Evolutionary conservation across 1,140 invertebrate genomes (phyloP), one percentile per base, ranked within the genome.

Genomic region (Homarus americanus): DNA sequence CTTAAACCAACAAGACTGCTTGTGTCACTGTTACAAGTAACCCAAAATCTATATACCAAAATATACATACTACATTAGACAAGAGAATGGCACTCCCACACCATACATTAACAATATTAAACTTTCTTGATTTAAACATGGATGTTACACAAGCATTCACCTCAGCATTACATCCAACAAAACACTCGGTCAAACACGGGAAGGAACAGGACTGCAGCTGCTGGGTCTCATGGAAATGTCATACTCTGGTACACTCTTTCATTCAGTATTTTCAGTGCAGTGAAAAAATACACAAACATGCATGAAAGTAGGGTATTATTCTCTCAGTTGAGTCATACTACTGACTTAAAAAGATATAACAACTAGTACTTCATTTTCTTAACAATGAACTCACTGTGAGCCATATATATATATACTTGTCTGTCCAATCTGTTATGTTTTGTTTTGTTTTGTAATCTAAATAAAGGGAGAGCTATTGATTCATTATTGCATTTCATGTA

Each of bases 21-120:
- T 82, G 36, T 66, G 58, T 63, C 10, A 82, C 80, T 66, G 20
- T 20, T 66, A 36, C 36, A 63, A 63, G 32, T 66, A 58, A 58
- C 80, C 80, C 28, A 66, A 49, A 85, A 85, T 44, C 38, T 40
- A 69, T 73, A 49, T 85, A 69, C 40, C 83, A 85, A 85, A 85
- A 85, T 85, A 85, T 85, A 85, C 83, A 85, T 73, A 84, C 82
- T 83, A 84, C 63, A 72, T 72, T 72, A 72, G n/a, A 72, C n/a
- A 40, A n/a, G 69, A 41, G 40, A 28, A 34, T 73, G 36, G 28
- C 20, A 53, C 69, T 73, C 72, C 41, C 40, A 32, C 24, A 69
- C 36, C 34, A 32, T 69, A 28, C 24, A 49, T 73, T 34, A 85
- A 85, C 66, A 41, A 49, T 85, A 40, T 44, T 40, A 73, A 73